These are phyloP conservation scores for Apocheima hispidaria DNA, from an alignment of 2,888 invertebrate species.

Conservation along the genomic window DNA sequence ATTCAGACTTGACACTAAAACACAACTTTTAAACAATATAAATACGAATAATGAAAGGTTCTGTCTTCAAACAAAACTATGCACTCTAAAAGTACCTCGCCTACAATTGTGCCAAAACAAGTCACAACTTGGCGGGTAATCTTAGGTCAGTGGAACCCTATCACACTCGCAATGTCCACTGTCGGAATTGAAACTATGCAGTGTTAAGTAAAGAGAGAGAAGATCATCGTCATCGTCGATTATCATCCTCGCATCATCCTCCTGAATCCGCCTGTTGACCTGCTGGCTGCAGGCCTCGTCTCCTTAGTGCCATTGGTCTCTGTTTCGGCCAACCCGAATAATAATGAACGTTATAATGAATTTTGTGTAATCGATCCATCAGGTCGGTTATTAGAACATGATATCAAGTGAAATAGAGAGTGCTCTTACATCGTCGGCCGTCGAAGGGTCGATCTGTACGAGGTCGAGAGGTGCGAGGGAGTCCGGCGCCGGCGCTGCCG, in stretches of 20 bases:
- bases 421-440: constrained; percentile 73
- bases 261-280: not conserved
- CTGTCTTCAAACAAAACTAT: not conserved
- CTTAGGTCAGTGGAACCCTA: constrained; percentile 12
- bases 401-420: not conserved
- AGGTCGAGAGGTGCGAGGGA: constrained; percentile 68
- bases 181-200: not conserved
- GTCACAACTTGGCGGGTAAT: not conserved
- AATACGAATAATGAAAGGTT: not conserved
- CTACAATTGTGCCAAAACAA: not conserved
- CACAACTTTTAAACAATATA: not conserved
- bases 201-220: not conserved
- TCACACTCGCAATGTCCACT: constrained; percentile 2
- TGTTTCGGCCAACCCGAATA: not conserved
- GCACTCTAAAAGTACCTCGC: not conserved
- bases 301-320: not conserved
- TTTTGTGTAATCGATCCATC: not conserved
- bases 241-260: too few species aligned
- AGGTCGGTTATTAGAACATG: not conserved
- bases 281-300: not conserved
- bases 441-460: constrained; percentile 71
- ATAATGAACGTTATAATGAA: not conserved
- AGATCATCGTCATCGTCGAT: not conserved
- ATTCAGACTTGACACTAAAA: not conserved
- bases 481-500: constrained; percentile 69